phyloP scores from a whole-genome alignment of 2,113 vertebrate species.

The Hyaena hyaena region DNA sequence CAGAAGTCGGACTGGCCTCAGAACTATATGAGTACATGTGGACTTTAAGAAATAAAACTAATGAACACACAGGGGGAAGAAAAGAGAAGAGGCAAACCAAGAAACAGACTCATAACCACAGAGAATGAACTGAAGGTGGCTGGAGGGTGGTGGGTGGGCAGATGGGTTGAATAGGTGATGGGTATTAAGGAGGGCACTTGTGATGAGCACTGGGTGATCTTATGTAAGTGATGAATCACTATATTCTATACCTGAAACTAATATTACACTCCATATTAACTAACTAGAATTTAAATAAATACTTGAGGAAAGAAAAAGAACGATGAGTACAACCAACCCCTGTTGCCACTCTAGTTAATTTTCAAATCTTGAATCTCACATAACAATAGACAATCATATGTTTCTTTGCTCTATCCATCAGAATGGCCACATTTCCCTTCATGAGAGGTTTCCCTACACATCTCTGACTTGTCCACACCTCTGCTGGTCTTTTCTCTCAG shows the following conservation, averaged over 20 bases:
- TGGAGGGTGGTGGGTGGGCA: too few species aligned
- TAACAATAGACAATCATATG: background rate
- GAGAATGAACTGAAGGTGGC: background rate
- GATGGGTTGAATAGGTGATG: background rate
- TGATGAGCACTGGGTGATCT: background rate
- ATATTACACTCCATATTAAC: background rate
- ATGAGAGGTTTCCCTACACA: background rate
- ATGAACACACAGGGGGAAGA: background rate
- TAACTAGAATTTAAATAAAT: background rate
- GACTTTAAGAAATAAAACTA: background rate
- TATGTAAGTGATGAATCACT: background rate
- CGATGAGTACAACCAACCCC: background rate
- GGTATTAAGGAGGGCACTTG: background rate
- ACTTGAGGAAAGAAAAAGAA: background rate
- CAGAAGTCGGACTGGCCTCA: background rate
- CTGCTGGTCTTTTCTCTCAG: background rate
- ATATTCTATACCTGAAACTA: background rate
- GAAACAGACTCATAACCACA: background rate
- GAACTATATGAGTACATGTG: too few species aligned
- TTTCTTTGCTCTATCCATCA: background rate
- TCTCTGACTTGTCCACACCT: background rate
- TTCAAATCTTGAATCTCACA: background rate
- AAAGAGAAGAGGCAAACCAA: background rate
- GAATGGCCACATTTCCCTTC: fast-evolving
- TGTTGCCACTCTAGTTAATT: background rate